Base-by-base conservation (phyloP, 2,113 vertebrate species). In the Axis porcinus region DNA sequence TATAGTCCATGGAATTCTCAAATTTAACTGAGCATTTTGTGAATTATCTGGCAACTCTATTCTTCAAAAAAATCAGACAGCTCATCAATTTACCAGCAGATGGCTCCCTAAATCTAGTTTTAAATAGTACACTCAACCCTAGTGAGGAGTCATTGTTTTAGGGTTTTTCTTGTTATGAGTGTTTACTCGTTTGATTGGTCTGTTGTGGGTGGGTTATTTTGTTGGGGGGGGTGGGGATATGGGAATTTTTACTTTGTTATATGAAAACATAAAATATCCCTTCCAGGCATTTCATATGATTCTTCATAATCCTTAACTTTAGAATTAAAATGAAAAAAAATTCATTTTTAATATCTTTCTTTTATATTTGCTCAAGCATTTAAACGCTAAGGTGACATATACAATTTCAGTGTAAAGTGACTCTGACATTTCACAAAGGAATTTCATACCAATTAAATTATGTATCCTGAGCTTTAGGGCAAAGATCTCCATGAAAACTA, bases 31-130 rank as follows among this genome's bases (percentile, higher is more conserved):
- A 40, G 21, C 36, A 47, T 28, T 45, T 27, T 96, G 7, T 85
- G 52, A 67, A 43, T 92, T 90, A 55, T 60, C 91, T 79, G 45
- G 82, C n/a, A 97, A 93, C 5, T 3, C 16, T 89, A 36, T 14
- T 25, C 50, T 28, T 28, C 76, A 5, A 33, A 89, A 70, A 79
- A 43, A 7, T 9, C 0, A 6, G 8, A 86, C 47, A 81, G 47
- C 33, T 88, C 28, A 40, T 13, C 89, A 86, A 40, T 40, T 74
- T 50, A 76, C 98, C 98, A 93, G 98, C 97, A 99, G 98, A 90
- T 96, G 98, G 98, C 98, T 98, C 97, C 92, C 97, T 70, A 94
- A 95, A 98, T 92, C 95, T 67, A 93, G 64, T 93, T 97, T 95
- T 96, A 60, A 96, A 81, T 62, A 90, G 50, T 25, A 55, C 7